Base-by-base conservation (phyloP, 2,888 invertebrate species). In the Philereme vetulata region DNA sequence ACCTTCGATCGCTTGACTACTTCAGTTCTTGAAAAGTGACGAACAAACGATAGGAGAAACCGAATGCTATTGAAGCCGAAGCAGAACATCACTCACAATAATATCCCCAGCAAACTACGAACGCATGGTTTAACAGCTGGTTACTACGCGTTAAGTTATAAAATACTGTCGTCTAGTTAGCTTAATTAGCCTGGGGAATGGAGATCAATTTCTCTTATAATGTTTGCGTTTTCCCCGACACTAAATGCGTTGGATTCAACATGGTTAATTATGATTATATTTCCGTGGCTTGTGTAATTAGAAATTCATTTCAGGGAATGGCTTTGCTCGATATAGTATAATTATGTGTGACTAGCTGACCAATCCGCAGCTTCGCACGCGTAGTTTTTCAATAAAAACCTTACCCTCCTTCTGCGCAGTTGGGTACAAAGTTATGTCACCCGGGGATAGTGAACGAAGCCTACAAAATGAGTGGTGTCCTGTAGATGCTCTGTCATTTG, bases 201-300 rank as follows among this genome's bases (percentile, higher is more conserved):
- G 51, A 57, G 64, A 64, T 61, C 67, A 67, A 56, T 69, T 67
- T 69, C 67, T 69, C 62, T 64, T 63, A 62, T 60, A 61, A 66
- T 58, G 56, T 61, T 51, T 49, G 53, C 51, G 59, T 54, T 67
- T 68, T 62, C 62, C 57, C 63, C 60, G 35, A 56, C 54, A 56
- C 59, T 67, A 57, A 60, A 51, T 56, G 52, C 63, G 51, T 55
- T 49, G 51, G 40, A 62, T 56, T 62, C 51, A 54, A 56, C 51
- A 52, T 55, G 60, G 57, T 61, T 64, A 57, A 60, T 60, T 58
- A 51, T 58, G 62, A 58, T 51, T 55, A 48, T 47, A 49, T 55
- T 62, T 57, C 46, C 53, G 54, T 48, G 42, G 51, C 43, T 36
- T 40, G 51, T 53, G 54, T 48, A 58, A 58, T 61, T 61, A 61